Evolutionary conservation across 2,113 vertebrate species (phyloP), one percentile per base, ranked within the genome.

Genomic region (Sturnus vulgaris): DNA sequence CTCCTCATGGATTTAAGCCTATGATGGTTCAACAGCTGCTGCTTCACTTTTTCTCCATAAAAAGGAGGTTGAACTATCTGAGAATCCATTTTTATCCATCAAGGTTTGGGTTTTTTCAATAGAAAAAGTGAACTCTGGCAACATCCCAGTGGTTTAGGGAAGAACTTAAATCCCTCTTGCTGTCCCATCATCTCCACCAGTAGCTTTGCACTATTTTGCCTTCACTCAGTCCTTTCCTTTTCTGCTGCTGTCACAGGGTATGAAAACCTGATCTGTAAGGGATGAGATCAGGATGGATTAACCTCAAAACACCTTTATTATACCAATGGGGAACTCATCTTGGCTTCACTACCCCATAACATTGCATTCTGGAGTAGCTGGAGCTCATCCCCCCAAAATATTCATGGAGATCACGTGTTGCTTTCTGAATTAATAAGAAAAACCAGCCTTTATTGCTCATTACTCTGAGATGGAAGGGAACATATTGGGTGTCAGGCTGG

Each of bases 391-490:
- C 18, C 4, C 2, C 7, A 23, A 46, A 52, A 35, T 21, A 56
- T 4, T 46, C 2, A 27, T 1, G 15, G 35, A 37, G 70, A 40
- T 63, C 35, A 39, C 0, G 0, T 27, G 39, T 10, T 81, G 46
- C n/a, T 59, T 57, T 63, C 15, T 24, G 8, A 73, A 92, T 42
- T 27, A 55, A 59, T 49, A 73, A 49, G 22, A 35, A 39, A 66
- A 33, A 7, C 0, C 23, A 57, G 14, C 10, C 70, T 73, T 77
- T 42, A 35, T 20, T 11, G 7, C 50, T 86, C 11, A 14, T 50
- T 60, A 61, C 12, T 40, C 39, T n/a, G 86, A 44, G 25, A 50
- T 1, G 15, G 47, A 40, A 64, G n/a, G 53, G 56, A 61, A 65
- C 5, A 22, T 9, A 42, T 6, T 0, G 0, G 35, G 35, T 44